A percentile compares a stretch with the other conserved stretches of the same genome.
Conservation (phyloP, 2,888 invertebrate genomes). For the Oscheius sp. region DNA sequence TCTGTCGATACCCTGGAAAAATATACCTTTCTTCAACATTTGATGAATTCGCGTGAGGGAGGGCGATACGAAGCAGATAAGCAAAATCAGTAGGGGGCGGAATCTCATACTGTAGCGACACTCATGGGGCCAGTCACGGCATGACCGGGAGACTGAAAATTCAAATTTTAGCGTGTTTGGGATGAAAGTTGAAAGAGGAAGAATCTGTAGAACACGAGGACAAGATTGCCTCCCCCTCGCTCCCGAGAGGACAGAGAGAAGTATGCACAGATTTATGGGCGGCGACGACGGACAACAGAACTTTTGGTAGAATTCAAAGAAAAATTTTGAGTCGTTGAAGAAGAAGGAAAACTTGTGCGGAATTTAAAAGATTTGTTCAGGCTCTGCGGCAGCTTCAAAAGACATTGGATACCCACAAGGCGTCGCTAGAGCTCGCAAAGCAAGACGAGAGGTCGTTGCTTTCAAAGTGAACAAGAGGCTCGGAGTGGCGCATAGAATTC, state of each 20-base stretch:
- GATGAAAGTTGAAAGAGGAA: constrained; percentile 16
- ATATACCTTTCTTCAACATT: constrained; percentile 37
- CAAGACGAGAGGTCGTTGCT: constrained; percentile 37
- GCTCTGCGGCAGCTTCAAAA: constrained; percentile 38
- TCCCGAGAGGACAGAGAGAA: constrained; percentile 27
- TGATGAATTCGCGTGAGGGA: constrained; percentile 25
- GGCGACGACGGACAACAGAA: constrained; percentile 24
- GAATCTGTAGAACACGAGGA: constrained; percentile 4
- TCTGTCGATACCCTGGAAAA: not conserved
- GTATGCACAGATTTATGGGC: constrained; percentile 35
- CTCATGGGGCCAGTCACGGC: constrained; percentile 39
- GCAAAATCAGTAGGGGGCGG: constrained; percentile 39
- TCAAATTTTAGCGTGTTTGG: not conserved
- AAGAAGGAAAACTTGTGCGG: constrained; percentile 20
- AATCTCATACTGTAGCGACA: constrained; percentile 40
- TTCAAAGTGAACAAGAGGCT: constrained; percentile 33
- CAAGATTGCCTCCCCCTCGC: constrained; percentile 3
- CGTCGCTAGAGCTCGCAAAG: constrained; percentile 26
- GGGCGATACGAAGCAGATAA: constrained; percentile 33
- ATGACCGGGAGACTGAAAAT: constrained; percentile 34
- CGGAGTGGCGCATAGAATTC: not conserved
- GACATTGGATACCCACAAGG: constrained; percentile 37
- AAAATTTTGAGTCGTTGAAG: not conserved
- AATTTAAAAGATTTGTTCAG: constrained; percentile 30
- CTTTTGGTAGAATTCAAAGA: constrained; percentile 8